Conservation (phyloP, 2,888 invertebrate genomes). For the Dexiosoma caninum region DNA sequence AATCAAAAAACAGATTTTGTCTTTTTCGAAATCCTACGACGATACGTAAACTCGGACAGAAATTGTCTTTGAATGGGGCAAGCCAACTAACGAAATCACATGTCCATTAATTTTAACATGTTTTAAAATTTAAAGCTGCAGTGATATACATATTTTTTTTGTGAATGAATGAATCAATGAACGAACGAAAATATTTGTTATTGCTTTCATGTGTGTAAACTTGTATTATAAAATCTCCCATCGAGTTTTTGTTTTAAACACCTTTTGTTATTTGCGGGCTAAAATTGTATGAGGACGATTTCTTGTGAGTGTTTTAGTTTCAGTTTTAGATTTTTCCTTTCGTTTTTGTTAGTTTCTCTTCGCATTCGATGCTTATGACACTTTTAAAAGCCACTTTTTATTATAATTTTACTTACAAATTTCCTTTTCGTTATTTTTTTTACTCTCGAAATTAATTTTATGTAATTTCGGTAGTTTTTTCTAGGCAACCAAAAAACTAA, state of each 20-base stretch:
- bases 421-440: not conserved
- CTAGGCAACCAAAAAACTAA: conserved; percentile 24
- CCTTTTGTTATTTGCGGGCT: conserved; percentile 36
- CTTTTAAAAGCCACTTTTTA: conserved; percentile 47
- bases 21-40: no score
- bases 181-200: conserved; percentile 40
- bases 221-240: conserved; percentile 26
- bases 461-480: not conserved
- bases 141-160: conserved; percentile 20
- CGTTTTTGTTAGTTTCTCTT: not conserved
- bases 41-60: not conserved
- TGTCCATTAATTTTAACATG: conserved; percentile 44
- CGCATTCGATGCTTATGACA: conserved; percentile 48
- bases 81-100: conserved; percentile 18
- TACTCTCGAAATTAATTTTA: conserved; percentile 54
- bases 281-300: conserved; percentile 47
- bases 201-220: conserved; percentile 15
- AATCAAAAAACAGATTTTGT: no score
- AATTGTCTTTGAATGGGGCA: no score
- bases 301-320: conserved; percentile 5
- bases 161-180: conserved; percentile 34
- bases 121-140: not conserved
- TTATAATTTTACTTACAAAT: not conserved
- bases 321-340: no score
- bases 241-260: conserved; percentile 47